phyloP scores from a whole-genome alignment of 2,113 vertebrate species.

The Ifrita kowaldi region DNA sequence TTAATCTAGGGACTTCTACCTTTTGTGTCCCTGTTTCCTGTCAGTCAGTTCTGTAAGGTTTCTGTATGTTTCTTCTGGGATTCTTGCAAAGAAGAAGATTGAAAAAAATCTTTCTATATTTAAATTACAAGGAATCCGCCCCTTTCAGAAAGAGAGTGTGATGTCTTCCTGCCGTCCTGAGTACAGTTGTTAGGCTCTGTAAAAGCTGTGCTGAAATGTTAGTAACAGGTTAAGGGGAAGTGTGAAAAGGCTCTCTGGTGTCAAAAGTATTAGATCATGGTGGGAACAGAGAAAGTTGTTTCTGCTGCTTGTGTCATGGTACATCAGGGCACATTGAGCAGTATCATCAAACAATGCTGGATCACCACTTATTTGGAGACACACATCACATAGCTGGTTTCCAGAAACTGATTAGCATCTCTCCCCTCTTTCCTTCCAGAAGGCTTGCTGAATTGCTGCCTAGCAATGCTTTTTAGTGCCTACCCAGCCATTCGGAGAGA shows the following conservation, averaged over 20 bases:
- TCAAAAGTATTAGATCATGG: neutral
- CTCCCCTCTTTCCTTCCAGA: neutral
- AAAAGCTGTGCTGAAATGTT: neutral
- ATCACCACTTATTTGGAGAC: neutral
- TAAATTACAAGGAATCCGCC: neutral
- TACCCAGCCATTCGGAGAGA: neutral
- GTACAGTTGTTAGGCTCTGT: neutral
- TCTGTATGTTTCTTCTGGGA: neutral
- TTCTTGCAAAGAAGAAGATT: neutral
- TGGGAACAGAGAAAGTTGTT: neutral
- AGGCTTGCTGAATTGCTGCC: neutral
- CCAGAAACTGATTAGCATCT: neutral
- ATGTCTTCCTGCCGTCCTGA: neutral
- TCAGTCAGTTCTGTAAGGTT: neutral
- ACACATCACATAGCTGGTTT: neutral
- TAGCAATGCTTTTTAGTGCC: neutral
- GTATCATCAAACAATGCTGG: neutral
- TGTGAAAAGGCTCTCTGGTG: neutral
- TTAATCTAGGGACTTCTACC: neutral
- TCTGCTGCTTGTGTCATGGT: neutral
- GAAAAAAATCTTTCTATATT: neutral
- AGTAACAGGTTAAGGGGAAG: neutral
- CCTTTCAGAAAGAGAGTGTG: neutral
- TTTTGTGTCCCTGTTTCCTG: neutral
- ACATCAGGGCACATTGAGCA: neutral